These are phyloP conservation scores for Spea multiplicata DNA, from an alignment of 2,113 vertebrate genomes.

Conservation along the genomic window DNA sequence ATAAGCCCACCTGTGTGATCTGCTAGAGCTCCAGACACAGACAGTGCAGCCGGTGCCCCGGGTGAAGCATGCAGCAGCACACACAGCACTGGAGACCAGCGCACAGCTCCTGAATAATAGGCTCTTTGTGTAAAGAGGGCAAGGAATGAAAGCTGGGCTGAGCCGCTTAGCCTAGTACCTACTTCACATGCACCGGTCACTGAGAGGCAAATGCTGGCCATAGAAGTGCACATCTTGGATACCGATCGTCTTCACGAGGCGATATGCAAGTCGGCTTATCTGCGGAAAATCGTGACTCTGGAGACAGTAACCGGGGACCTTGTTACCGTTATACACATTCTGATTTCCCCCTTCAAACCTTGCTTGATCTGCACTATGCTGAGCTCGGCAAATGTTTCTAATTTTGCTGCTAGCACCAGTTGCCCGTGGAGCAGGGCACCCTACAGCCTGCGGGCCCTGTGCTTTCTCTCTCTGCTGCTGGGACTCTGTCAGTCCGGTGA, in stretches of 20 bases:
- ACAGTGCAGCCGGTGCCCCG: neutral
- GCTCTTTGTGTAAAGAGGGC: slow-evolving; percentile 23
- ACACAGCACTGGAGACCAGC: neutral
- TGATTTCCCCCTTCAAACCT: neutral
- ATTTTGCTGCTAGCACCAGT: neutral
- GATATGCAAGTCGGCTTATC: slow-evolving; percentile 29
- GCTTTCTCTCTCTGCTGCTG: slow-evolving; percentile 27
- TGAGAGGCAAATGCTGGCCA: slow-evolving; percentile 9
- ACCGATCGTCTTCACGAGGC: slow-evolving; percentile 3
- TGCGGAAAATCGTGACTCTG: neutral
- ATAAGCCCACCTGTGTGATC: slow-evolving; percentile 38
- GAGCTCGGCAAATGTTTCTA: neutral
- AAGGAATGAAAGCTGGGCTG: slow-evolving; percentile 4
- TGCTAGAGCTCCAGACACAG: neutral
- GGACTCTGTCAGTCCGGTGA: slow-evolving; percentile 45
- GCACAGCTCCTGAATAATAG: slow-evolving; percentile 4
- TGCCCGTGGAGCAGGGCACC: neutral
- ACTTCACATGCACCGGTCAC: slow-evolving; percentile 3
- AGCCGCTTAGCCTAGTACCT: neutral
- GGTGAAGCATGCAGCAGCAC: neutral
- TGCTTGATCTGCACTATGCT: slow-evolving; percentile 12
- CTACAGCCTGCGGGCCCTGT: slow-evolving; percentile 16
- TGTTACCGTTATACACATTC: neutral
- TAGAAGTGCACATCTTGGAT: neutral
- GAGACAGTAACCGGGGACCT: slow-evolving; percentile 12